These are phyloP conservation scores for Aphyosemion australe DNA, from an alignment of 2,113 vertebrate genomes.

Conservation along the genomic window DNA sequence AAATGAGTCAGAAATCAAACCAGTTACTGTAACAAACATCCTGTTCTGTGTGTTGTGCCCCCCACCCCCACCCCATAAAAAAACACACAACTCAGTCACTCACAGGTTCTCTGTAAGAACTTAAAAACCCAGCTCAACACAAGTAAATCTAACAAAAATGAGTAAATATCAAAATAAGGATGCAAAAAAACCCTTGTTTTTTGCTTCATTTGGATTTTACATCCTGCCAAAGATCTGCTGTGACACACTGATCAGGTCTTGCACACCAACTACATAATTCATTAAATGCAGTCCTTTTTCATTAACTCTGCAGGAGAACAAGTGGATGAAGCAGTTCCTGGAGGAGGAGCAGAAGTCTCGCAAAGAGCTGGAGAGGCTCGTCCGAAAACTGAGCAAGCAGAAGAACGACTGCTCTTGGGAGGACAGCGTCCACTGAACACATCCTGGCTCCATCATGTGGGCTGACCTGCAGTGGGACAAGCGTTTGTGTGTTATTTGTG, in stretches of 20 bases:
- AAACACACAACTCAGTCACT: too few relatives aligned
- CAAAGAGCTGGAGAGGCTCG: conserved; percentile 93
- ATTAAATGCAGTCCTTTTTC: neutral
- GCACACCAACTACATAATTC: too few relatives aligned
- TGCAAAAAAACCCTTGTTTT: too few relatives aligned
- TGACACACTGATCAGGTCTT: too few relatives aligned
- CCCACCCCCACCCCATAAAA: too few relatives aligned
- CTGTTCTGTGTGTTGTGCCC: too few relatives aligned
- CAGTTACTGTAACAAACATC: neutral
- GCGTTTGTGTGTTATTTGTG: conserved; percentile 34
- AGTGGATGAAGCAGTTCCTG: conserved; percentile 95
- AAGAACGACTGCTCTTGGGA: conserved; percentile 90
- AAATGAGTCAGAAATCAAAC: neutral
- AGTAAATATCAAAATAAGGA: too few relatives aligned
- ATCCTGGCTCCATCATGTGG: conserved; percentile 22
- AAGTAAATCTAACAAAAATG: too few relatives aligned
- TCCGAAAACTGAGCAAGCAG: conserved; percentile 91
- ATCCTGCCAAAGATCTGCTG: too few relatives aligned
- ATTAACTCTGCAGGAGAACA: conserved; percentile 86
- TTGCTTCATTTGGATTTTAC: too few relatives aligned
- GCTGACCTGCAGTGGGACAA: conserved; percentile 20
- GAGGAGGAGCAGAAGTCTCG: conserved; percentile 97
- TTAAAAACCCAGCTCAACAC: too few relatives aligned
- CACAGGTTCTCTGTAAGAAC: too few relatives aligned
- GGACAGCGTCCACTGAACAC: conserved; percentile 81